These are phyloP conservation scores for Lerema accius DNA, from an alignment of 1,140 invertebrate species.

Conservation along the genomic window DNA sequence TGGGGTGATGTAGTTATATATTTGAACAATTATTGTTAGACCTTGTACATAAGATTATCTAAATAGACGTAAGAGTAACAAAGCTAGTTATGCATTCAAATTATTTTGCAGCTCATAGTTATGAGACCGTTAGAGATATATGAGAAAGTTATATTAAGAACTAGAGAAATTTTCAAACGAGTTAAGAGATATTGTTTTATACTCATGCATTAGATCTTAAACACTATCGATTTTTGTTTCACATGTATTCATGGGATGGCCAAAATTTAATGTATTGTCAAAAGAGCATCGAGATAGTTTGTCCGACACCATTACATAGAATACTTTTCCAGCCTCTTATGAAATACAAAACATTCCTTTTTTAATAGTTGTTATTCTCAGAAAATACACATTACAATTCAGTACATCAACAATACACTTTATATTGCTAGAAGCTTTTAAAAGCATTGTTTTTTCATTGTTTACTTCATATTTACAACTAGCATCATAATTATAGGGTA, in stretches of 20 bases:
- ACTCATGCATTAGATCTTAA: conserved; percentile 37
- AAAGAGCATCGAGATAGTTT: neutral
- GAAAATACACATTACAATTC: conserved; percentile 25
- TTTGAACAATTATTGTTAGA: conserved; percentile 76
- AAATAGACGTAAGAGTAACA: conserved; percentile 70
- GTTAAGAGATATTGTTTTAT: conserved; percentile 60
- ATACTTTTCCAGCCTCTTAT: conserved; percentile 27
- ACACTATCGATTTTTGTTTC: conserved; percentile 15
- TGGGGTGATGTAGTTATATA: conserved; percentile 59
- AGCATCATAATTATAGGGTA: conserved; percentile 12
- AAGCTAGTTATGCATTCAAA: conserved; percentile 75
- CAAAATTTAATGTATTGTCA: conserved; percentile 16
- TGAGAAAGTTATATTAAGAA: conserved; percentile 59
- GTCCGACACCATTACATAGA: neutral
- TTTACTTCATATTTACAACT: conserved; percentile 45
- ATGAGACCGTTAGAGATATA: conserved; percentile 47
- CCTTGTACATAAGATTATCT: conserved; percentile 79
- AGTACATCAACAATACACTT: conserved; percentile 33
- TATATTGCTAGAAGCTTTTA: conserved; percentile 49
- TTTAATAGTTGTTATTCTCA: conserved; percentile 41
- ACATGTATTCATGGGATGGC: conserved; percentile 8
- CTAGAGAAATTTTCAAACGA: conserved; percentile 58
- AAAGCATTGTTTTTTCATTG: conserved; percentile 46
- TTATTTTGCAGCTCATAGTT: conserved; percentile 74
- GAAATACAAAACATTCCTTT: conserved; percentile 49